Conservation (phyloP, 2,113 vertebrate species). For the Calidris pygmaea region DNA sequence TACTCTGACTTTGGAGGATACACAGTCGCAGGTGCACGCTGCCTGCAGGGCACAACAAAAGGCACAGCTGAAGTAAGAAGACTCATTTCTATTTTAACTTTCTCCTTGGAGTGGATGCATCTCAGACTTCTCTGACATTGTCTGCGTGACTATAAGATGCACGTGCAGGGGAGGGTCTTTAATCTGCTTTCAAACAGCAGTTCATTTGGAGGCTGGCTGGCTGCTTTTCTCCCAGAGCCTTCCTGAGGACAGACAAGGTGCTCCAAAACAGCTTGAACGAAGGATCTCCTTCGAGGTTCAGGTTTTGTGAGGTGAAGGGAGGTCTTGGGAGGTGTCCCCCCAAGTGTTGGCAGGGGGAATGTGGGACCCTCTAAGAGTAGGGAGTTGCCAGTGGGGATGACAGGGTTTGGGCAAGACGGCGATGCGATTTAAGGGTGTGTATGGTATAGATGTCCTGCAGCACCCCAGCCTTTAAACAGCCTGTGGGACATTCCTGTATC, state of each 20-base stretch:
- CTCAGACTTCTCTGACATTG: neutral
- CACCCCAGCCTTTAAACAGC: neutral
- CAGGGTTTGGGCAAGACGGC: neutral
- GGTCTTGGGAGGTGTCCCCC: neutral
- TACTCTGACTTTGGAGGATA: neutral
- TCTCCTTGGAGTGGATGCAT: neutral
- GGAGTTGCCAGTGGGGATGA: neutral
- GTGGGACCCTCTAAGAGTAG: neutral
- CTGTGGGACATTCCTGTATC: neutral
- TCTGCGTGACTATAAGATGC: neutral
- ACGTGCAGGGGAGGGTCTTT: neutral
- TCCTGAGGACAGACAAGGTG: neutral
- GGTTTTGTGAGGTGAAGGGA: neutral
- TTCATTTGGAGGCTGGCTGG: neutral
- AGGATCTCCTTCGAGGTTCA: neutral
- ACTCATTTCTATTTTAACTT: constrained; percentile 31
- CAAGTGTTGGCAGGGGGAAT: neutral
- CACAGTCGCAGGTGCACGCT: accelerated
- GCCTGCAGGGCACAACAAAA: constrained; percentile 32
- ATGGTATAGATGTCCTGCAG: neutral
- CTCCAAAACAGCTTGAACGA: neutral
- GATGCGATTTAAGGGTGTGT: accelerated
- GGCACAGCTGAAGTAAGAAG: neutral
- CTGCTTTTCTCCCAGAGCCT: neutral
- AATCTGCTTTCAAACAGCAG: neutral